A percentile compares a stretch with the other conserved stretches of the same genome.
phyloP scores from a whole-genome alignment of 1,140 invertebrate species.

The Aphaenogaster rudis region DNA sequence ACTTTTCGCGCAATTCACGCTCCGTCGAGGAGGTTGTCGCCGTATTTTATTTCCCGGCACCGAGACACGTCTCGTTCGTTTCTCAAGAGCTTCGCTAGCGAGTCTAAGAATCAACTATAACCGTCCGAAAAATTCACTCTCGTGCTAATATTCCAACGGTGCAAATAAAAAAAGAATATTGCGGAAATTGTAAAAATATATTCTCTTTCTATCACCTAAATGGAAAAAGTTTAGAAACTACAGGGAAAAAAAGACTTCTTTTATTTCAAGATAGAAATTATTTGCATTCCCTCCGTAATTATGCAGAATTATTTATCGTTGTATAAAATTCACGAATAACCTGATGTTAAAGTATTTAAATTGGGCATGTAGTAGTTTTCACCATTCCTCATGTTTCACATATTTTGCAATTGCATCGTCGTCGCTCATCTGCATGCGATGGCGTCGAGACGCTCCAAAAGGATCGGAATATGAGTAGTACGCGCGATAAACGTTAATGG shows the following conservation, averaged over 20 bases:
- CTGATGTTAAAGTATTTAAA: not conserved
- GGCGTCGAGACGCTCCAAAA: not conserved
- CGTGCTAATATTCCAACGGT: not conserved
- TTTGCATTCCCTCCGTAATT: not conserved
- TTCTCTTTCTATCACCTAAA: not conserved
- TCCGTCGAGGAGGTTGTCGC: constrained; percentile 16
- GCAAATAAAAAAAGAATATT: not conserved
- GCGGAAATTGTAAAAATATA: not conserved
- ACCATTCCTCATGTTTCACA: not conserved
- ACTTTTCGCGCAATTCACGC: constrained; percentile 35
- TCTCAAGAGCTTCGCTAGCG: not conserved
- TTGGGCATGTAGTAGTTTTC: not conserved
- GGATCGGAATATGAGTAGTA: not conserved
- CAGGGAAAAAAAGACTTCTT: not conserved
- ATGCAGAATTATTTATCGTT: not conserved
- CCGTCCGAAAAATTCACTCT: not conserved
- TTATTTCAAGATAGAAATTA: not conserved
- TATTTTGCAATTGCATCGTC: constrained; percentile 6
- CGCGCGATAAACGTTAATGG: constrained; percentile 37
- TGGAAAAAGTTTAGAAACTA: not conserved
- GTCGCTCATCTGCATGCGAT: no score
- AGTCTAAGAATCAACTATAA: not conserved
- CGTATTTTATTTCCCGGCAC: constrained; percentile 40
- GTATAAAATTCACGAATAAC: not conserved
- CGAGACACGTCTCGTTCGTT: constrained; percentile 17